Percentiles rank a stretch among this genome's conserved stretches.
phyloP scores from a whole-genome alignment of 2,113 vertebrate species.

The Brachyistius frenatus region DNA sequence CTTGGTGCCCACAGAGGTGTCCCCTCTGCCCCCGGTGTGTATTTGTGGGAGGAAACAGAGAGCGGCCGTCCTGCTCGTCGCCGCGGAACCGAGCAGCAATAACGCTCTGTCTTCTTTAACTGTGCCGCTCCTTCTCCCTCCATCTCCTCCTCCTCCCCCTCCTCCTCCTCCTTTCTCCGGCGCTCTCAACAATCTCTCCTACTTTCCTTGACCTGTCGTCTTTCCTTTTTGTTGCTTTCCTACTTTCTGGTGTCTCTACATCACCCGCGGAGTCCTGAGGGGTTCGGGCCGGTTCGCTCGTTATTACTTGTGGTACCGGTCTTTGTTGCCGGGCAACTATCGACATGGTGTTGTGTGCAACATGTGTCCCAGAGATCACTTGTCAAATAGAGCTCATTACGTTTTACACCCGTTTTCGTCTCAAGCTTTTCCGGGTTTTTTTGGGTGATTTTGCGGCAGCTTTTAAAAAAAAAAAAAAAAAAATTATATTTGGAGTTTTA shows the following conservation, averaged over 20 bases:
- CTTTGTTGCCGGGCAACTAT: constrained; percentile 56
- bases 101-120: constrained; percentile 87
- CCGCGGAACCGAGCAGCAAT: constrained; percentile 72
- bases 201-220: constrained; percentile 34
- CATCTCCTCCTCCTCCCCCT: constrained; percentile 36
- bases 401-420: background rate
- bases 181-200: constrained; percentile 30
- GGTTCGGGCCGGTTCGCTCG: background rate
- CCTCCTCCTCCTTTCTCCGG: constrained; percentile 2
- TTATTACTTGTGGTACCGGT: constrained; percentile 15
- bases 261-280: background rate
- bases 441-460: too few species aligned
- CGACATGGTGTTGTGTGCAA: constrained; percentile 27
- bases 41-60: constrained; percentile 55
- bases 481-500: too few species aligned
- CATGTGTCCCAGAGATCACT: constrained; percentile 19
- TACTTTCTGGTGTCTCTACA: background rate
- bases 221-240: background rate
- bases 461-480: too few species aligned
- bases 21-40: constrained; percentile 72
- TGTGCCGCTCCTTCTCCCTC: constrained; percentile 61
- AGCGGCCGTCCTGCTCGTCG: constrained; percentile 37
- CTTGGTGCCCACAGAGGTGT: constrained; percentile 84
- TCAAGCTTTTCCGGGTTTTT: background rate
- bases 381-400: constrained; percentile 32